phyloP scores from a whole-genome alignment of 2,113 vertebrate species.

The Tauraco erythrolophus region DNA sequence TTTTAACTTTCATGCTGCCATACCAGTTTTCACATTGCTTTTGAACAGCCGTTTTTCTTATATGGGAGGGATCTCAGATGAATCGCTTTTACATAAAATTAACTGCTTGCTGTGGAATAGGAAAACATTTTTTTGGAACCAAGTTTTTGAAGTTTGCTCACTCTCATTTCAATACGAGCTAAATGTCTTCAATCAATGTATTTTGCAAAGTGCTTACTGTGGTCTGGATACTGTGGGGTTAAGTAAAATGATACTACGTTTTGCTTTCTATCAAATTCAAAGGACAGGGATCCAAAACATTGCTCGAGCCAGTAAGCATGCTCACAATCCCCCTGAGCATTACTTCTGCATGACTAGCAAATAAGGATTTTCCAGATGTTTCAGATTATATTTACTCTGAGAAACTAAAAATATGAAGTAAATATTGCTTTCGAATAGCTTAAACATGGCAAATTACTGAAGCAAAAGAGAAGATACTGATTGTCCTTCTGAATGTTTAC shows the following conservation, averaged over 20 bases:
- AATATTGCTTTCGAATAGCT: background rate
- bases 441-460: background rate
- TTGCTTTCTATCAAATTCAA: slow-evolving; percentile 10
- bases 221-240: background rate
- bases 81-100: background rate
- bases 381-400: slow-evolving; percentile 61
- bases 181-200: rapidly evolving
- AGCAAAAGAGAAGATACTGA: background rate
- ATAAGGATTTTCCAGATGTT: slow-evolving; percentile 59
- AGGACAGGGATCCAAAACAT: slow-evolving; percentile 24
- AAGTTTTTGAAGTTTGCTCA: background rate
- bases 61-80: background rate
- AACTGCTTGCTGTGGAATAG: background rate
- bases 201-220: background rate
- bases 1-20: background rate
- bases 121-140: background rate
- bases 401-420: slow-evolving; percentile 6
- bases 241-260: background rate
- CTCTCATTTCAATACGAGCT: background rate
- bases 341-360: slow-evolving; percentile 16
- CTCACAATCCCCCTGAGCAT: slow-evolving; percentile 70
- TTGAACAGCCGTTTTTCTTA: background rate
- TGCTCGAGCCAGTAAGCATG: slow-evolving; percentile 24
- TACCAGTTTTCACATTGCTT: background rate
- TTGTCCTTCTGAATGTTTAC: background rate